These are phyloP conservation scores for Pheosia tremula DNA, from an alignment of 2,888 invertebrate species.

Conservation along the genomic window DNA sequence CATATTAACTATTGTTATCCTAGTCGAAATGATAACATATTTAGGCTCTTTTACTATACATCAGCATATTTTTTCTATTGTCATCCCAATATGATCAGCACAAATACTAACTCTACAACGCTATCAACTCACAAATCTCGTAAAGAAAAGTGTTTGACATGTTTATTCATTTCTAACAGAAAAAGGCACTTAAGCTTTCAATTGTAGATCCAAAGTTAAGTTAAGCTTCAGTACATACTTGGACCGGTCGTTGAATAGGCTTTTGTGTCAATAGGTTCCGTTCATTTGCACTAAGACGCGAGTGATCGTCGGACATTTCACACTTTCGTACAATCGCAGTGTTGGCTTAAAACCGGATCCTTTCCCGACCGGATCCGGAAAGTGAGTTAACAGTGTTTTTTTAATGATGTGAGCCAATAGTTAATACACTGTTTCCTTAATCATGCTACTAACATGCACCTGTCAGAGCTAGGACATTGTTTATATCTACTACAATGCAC, in stretches of 20 bases:
- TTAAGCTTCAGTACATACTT: constrained; percentile 13
- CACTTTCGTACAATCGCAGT: constrained; percentile 20
- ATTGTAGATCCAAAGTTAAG: constrained; percentile 2
- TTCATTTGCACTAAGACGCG: constrained; percentile 17
- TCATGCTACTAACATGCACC: no score
- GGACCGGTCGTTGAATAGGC: constrained; percentile 11
- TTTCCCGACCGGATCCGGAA: neutral
- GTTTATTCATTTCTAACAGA: neutral
- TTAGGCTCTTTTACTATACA: no score
- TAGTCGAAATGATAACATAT: no score
- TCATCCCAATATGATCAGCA: no score
- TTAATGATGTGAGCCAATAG: neutral
- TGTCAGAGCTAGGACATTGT: neutral
- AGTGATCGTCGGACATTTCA: constrained; percentile 16
- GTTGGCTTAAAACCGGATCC: constrained; percentile 7
- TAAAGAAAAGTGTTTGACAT: neutral
- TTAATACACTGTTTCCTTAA: neutral
- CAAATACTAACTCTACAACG: neutral
- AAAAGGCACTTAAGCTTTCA: constrained; percentile 6
- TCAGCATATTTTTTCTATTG: no score
- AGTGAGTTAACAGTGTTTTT: neutral
- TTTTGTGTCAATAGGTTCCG: constrained; percentile 20
- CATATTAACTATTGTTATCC: neutral
- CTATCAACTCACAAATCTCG: no score
- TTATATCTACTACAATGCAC: neutral